Base-by-base conservation (phyloP, 53 echinoderm and acorn worm genomes). In the Zoroaster sp. region DNA sequence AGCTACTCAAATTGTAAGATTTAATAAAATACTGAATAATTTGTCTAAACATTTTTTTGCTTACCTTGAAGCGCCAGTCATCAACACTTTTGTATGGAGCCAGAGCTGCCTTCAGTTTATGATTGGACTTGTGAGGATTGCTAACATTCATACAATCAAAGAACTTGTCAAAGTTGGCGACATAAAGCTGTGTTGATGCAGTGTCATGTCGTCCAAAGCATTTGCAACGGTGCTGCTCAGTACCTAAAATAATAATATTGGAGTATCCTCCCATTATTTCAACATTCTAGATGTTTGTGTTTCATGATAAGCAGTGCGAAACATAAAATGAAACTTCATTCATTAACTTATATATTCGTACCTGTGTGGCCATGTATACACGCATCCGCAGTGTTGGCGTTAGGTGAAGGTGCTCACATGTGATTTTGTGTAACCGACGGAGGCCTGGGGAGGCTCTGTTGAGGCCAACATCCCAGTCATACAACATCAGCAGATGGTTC, bases 371-470 rank as follows among this genome's bases (percentile, higher is more conserved):
- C n/a, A n/a, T n/a, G n/a, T n/a, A n/a, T n/a, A n/a, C n/a, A n/a
- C n/a, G 49, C 87, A 87, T 87, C 40, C 74, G 44, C 13, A 73
- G 35, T 51, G 74, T 68, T 5, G 87, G 87, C 3, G 87, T 87
- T 10, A 87, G 53, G 74, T 73, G 51, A 4, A 87, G 69, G 40
- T 87, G 87, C 34, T 70, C 87, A 3, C 1, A 40, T 4, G 72
- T 47, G 21, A 87, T 47, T 30, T 73, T 87, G 12, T 87, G 69
- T 17, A 73, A 38, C 2, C 20, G 44, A 1, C 74, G 39, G 3
- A 47, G 35, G 12, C 87, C 73, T 1, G 73, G 87, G 20, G 73
- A 87, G 17, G 65, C 5, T 15, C 65, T 40, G 8, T 79, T 35
- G 0, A 55, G 66, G 0, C 87, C 73, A 31, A 43, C 12, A 18